Conservation (phyloP, 2,113 vertebrate species). For the Chauna torquata region DNA sequence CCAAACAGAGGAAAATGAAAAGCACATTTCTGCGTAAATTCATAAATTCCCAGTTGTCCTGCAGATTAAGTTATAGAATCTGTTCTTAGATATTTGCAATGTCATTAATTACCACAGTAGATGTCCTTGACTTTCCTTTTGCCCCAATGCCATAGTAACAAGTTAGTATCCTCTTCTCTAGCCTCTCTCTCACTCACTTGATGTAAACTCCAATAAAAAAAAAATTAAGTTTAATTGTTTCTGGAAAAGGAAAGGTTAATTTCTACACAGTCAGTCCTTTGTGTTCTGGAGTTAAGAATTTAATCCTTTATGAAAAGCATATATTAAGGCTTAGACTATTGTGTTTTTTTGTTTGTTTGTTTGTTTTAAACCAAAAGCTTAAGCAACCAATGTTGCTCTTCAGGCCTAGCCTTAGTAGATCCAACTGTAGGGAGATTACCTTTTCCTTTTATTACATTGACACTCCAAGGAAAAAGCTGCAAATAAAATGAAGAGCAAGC, state of each 20-base stretch:
- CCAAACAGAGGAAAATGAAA: not conserved
- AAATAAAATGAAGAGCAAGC: not conserved
- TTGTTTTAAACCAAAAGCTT: not conserved
- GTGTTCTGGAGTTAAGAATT: not conserved
- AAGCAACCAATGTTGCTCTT: not conserved
- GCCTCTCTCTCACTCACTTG: not conserved
- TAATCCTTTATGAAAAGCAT: not conserved
- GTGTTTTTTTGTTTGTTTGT: too few species aligned
- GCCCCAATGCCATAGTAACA: not conserved
- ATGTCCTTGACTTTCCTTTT: not conserved
- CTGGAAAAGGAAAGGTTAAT: not conserved
- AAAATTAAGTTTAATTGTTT: not conserved
- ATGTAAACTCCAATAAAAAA: not conserved
- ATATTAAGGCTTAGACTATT: not conserved
- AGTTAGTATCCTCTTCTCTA: not conserved
- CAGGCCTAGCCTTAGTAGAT: not conserved
- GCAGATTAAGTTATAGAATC: not conserved
- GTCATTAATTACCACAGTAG: not conserved
- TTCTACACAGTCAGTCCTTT: not conserved
- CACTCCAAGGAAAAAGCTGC: not conserved
- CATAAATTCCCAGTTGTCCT: not conserved
- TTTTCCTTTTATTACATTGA: not conserved
- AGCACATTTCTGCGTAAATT: not conserved
- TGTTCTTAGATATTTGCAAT: not conserved
- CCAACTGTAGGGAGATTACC: not conserved